Percentiles rank a stretch among this genome's conserved stretches.
These are phyloP conservation scores for Thecophora atra DNA, from an alignment of 2,888 invertebrate genomes.

Conservation along the genomic window DNA sequence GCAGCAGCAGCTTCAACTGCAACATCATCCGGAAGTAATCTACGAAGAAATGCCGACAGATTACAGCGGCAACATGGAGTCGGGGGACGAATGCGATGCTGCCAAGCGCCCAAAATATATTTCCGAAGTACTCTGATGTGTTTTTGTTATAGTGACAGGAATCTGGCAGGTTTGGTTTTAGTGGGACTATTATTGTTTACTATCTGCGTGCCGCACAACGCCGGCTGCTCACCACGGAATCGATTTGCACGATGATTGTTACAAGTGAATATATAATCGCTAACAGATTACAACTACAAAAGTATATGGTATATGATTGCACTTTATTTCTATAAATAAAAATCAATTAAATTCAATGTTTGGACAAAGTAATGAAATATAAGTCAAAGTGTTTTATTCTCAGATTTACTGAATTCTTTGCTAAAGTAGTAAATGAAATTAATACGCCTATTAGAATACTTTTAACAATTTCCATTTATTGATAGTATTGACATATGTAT, in stretches of 20 bases:
- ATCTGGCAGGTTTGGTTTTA: conserved; percentile 31
- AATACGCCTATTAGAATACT: no score
- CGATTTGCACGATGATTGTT: conserved; percentile 32
- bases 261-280: conserved; percentile 34
- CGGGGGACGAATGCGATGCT: conserved; percentile 60
- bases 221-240: conserved; percentile 34
- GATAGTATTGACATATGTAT: no score
- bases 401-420: no score
- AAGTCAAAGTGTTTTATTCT: conserved; percentile 1
- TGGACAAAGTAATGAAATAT: conserved; percentile 49
- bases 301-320: conserved; percentile 54
- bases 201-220: conserved; percentile 38
- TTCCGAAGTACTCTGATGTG: conserved; percentile 62
- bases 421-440: no score
- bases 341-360: conserved; percentile 60
- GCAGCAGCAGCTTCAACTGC: conserved; percentile 50
- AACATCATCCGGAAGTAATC: conserved; percentile 57
- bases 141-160: conserved; percentile 18
- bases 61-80: conserved; percentile 61
- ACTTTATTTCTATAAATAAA: conserved; percentile 61
- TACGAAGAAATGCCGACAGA: conserved; percentile 64
- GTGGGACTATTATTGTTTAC: conserved; percentile 49
- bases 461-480: no score
- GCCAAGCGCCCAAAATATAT: conserved; percentile 64
- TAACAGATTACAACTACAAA: conserved; percentile 34